Evolutionary conservation across 2,113 vertebrate species (phyloP).

Genomic region (Noctilio leporinus): DNA sequence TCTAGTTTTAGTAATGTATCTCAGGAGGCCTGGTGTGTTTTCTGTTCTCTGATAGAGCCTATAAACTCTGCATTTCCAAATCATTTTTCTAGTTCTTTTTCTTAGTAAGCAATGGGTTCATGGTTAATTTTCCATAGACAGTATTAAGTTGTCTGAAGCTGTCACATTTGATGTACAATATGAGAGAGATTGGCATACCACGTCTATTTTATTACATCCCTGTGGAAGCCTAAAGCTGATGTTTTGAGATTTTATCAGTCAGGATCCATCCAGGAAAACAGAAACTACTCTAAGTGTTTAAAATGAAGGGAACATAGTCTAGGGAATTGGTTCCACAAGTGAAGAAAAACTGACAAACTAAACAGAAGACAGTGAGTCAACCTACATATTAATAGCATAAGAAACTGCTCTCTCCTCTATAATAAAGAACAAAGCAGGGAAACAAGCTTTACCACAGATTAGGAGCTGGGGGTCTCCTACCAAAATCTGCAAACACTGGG

Average conservation of each 20-base stretch:
- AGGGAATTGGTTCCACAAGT: background rate
- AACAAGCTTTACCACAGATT: too few relatives aligned
- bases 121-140: slow-evolving; percentile 49
- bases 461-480: background rate
- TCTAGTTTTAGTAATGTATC: background rate
- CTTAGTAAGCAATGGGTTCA: background rate
- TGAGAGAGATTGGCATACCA: background rate
- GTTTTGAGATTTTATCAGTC: slow-evolving; percentile 23
- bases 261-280: background rate
- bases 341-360: slow-evolving; percentile 6
- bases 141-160: background rate
- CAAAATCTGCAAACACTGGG: background rate
- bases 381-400: background rate
- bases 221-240: slow-evolving; percentile 33
- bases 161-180: slow-evolving; percentile 43
- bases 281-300: slow-evolving; percentile 13
- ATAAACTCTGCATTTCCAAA: background rate
- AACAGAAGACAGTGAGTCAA: background rate
- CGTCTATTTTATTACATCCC: slow-evolving; percentile 28
- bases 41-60: background rate
- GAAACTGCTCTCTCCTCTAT: background rate
- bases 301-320: slow-evolving; percentile 3
- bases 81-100: slow-evolving; percentile 20
- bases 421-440: background rate
- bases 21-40: background rate